Percentiles rank a stretch among this genome's conserved stretches.
Evolutionary conservation across 1,140 invertebrate genomes (phyloP).

Genomic region (Caligus rogercresseyi): DNA sequence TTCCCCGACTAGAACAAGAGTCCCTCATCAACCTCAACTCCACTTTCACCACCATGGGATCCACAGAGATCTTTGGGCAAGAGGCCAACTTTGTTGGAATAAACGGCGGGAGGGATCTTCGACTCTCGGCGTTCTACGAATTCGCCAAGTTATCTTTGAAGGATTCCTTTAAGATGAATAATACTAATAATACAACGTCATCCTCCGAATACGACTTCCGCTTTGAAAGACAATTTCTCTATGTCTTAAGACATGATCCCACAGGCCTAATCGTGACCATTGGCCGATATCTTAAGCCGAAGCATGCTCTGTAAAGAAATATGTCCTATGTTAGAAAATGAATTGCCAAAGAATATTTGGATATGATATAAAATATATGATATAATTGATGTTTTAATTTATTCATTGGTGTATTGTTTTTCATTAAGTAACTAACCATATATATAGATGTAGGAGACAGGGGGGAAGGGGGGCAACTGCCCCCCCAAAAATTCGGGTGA

Average conservation of each 20-base stretch:
- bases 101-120: conserved; percentile 10
- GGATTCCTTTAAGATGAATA: background rate
- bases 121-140: background rate
- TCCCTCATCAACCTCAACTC: conserved; percentile 4
- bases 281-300: background rate
- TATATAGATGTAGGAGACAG: no score
- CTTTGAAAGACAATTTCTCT: background rate
- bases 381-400: no score
- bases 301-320: no score
- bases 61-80: conserved; percentile 6
- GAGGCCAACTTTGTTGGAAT: conserved; percentile 8
- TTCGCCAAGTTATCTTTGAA: background rate
- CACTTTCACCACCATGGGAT: background rate
- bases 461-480: no score
- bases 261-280: background rate
- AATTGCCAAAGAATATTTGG: no score
- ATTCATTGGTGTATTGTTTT: no score
- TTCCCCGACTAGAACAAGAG: background rate
- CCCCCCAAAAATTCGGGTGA: no score
- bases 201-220: no score
- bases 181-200: no score
- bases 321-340: no score
- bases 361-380: no score
- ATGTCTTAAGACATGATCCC: background rate
- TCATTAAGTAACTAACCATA: no score